A percentile compares a stretch with the other conserved stretches of the same genome.
Conservation (phyloP, 2,888 invertebrate species). For the Euproctis similis region DNA sequence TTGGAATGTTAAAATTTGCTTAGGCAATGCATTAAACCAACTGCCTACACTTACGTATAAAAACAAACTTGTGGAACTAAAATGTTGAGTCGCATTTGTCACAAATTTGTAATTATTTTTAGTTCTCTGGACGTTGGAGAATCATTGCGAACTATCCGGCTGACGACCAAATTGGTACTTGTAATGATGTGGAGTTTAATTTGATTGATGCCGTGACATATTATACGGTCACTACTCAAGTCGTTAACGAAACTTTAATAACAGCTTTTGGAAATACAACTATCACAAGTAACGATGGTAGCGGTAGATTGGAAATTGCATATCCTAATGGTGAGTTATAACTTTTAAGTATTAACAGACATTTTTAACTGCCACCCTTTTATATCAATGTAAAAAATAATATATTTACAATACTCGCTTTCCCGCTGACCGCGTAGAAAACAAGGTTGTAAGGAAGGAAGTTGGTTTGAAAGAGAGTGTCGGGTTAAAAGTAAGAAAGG, state of each 20-base stretch:
- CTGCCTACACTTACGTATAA: too few relatives aligned
- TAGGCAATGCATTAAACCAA: too few relatives aligned
- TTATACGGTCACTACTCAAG: slow-evolving; percentile 38
- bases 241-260: slow-evolving; percentile 53
- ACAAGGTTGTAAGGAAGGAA: too few relatives aligned
- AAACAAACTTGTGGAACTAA: too few relatives aligned
- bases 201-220: slow-evolving; percentile 31
- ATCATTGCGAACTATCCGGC: slow-evolving; percentile 78
- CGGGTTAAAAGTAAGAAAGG: too few relatives aligned
- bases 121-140: slow-evolving; percentile 70
- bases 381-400: too few relatives aligned
- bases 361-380: too few relatives aligned
- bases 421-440: too few relatives aligned
- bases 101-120: slow-evolving; percentile 10
- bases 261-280: slow-evolving; percentile 67
- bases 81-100: too few relatives aligned
- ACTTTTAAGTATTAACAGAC: not conserved
- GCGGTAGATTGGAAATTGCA: slow-evolving; percentile 69
- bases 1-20: too few relatives aligned
- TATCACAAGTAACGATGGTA: slow-evolving; percentile 47
- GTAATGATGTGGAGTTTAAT: slow-evolving; percentile 75
- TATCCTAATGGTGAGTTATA: slow-evolving; percentile 37
- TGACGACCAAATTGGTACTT: slow-evolving; percentile 75
- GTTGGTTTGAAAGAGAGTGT: too few relatives aligned
- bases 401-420: too few relatives aligned